Conservation (phyloP, 2,113 vertebrate species). For the Mandrillus leucophaeus region DNA sequence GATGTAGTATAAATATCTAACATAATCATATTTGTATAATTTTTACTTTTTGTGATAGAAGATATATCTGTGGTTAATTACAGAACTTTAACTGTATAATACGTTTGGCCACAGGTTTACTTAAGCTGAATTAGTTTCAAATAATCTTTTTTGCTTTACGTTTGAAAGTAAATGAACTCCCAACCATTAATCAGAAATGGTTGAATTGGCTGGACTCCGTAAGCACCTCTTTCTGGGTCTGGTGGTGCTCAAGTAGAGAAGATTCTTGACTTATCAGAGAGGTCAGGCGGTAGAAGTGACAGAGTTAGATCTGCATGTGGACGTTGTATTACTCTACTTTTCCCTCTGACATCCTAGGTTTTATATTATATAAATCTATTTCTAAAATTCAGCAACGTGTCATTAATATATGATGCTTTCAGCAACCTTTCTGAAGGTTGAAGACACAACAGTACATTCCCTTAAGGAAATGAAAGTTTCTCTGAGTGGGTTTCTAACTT, state of each 20-base stretch:
- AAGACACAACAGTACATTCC: constrained; percentile 36
- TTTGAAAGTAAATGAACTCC: not conserved
- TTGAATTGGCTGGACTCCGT: not conserved
- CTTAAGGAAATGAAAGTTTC: constrained; percentile 16
- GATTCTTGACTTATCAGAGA: not conserved
- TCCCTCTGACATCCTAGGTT: not conserved
- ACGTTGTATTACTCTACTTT: not conserved
- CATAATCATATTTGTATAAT: not conserved
- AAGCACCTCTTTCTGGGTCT: not conserved
- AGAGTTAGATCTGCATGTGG: constrained; percentile 16
- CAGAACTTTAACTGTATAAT: not conserved
- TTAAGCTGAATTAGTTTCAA: not conserved
- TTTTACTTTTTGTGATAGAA: not conserved
- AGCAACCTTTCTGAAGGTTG: not conserved
- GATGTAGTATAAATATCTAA: too few relatives aligned
- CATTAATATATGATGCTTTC: constrained; percentile 46
- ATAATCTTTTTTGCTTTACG: not conserved
- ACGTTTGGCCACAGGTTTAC: not conserved
- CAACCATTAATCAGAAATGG: not conserved
- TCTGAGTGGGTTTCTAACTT: constrained; percentile 23
- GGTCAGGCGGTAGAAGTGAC: not conserved
- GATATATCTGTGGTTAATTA: not conserved
- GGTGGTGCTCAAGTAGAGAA: not conserved
- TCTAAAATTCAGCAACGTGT: constrained; percentile 44
- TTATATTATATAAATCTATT: constrained; percentile 56